Base-by-base conservation (phyloP, 2,888 invertebrate genomes). In the Zaprionus obscuricornis region DNA sequence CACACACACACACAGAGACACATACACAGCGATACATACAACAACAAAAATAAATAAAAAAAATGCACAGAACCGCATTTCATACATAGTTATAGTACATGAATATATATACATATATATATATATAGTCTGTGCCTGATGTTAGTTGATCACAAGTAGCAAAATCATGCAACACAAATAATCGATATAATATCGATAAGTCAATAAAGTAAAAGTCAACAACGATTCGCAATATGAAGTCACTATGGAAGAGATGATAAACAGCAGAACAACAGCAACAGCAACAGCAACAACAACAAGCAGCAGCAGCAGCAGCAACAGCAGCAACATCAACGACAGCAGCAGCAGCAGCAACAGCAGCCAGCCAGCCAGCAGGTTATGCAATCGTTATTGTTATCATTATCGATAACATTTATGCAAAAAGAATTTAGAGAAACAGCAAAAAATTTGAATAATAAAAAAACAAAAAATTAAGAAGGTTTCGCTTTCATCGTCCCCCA, bases 401-500 rank as follows among this genome's bases (percentile, higher is more conserved):
- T 14, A 14, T 33, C 46, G 57, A 16, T 42, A 63, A 37, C 51
- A 49, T 20, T 31, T 40, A 49, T 52, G 60, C 54, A 18, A 47
- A 40, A 37, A 18, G 22, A 40, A 49, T 51, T 52, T 56, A 60
- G 60, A 59, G 13, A 7, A 46, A 27, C 17, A 22, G 37, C 27
- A 36, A 16, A 36, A 39, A 31, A 10, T 20, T 8, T 34, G 14
- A 20, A 29, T 1, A 52, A 17, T 26, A 33, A 31, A 31, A 33
- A 31, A 46, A 46, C 10, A n/a, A 13, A 33, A 18, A 16, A n/a
- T n/a, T n/a, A n/a, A 31, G 33, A 42, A 63, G 57, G 63, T 63
- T 26, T 52, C 49, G 58, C 71, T 54, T 49, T 56, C 58, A 70
- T 27, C 26, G 54, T 37, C 6, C 24, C 50, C 55, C 57, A 70